Evolutionary conservation across 2,797 vertebrate species (phyloP), one percentile per base, ranked within the genome.

Genomic region (Loris lydekkerianus): DNA sequence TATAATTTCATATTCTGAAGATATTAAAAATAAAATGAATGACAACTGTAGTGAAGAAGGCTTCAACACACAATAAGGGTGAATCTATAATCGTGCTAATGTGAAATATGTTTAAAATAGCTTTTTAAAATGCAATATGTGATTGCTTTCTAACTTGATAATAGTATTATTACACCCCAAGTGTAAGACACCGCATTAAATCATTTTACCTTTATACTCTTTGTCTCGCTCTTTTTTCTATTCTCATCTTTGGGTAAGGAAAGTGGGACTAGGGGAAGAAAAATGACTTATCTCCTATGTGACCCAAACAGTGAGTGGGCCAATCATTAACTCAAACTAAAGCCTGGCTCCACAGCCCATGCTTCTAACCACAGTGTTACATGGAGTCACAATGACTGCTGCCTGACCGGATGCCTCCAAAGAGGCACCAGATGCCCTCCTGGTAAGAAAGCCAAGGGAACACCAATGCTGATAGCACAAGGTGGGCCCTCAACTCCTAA

Each of bases 201-300:
- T 93, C 73, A 70, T n/a, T 93, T 94, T 70, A 76, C n/a, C 81
- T 89, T 86, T 29, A 25, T 61, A 11, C 34, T n/a, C 23, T 82
- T 82, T 60, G n/a, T n/a, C 20, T 94, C 46, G 72, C 34, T 89
- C 53, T 77, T 46, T 49, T 56, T 90, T 94, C 49, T 40, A 34
- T 40, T 81, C 14, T 69, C 9, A 40, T 61, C 77, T 81, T 80
- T 23, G 49, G 21, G 46, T 67, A 63, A 43, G 58, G 23, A 72
- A 80, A 34, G 11, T 10, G 2, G 21, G 29, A 37, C 5, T 40
- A 46, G 4, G 14, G 46, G 27, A 76, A 1, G 7, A 67, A 63
- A 67, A 72, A 2, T 23, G 70, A 53, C 2, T 72, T 77, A 40
- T 21, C 13, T 10, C 17, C 18, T 40, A 1, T 72, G 67, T 65